A percentile compares a stretch with the other conserved stretches of the same genome.
Conservation (phyloP, 2,888 invertebrate species). For the Caenorhabditis sp. region DNA sequence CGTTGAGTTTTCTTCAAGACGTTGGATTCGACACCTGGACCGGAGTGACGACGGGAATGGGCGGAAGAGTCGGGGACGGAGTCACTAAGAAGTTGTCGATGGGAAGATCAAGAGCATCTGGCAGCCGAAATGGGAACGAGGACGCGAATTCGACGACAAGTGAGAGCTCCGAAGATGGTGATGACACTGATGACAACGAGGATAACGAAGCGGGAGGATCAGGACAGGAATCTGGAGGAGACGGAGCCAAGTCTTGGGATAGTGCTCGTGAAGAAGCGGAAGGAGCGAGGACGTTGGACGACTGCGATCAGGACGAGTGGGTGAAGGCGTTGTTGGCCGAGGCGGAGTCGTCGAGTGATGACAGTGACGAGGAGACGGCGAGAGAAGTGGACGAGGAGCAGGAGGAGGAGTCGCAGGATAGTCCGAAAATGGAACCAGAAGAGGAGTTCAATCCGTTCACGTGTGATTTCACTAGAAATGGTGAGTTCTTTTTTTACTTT, state of each 20-base stretch:
- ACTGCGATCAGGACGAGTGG: conserved; percentile 73
- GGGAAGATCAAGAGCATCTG: conserved; percentile 23
- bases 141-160: conserved; percentile 33
- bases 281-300: conserved; percentile 68
- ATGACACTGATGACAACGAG: conserved; percentile 62
- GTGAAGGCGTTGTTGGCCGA: conserved; percentile 73
- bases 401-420: conserved; percentile 44
- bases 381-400: conserved; percentile 65
- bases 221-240: too few species aligned
- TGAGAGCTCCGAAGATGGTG: conserved; percentile 73
- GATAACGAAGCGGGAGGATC: background rate
- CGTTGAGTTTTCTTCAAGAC: conserved; percentile 55
- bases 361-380: conserved; percentile 67
- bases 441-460: conserved; percentile 96
- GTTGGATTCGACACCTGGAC: conserved; percentile 55
- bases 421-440: conserved; percentile 48
- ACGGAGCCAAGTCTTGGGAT: conserved; percentile 35
- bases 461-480: conserved; percentile 86
- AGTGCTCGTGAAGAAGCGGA: conserved; percentile 66
- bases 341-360: conserved; percentile 71
- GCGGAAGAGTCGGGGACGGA: conserved; percentile 62
- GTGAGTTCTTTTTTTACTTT: conserved; percentile 41
- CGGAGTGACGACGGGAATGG: conserved; percentile 64
- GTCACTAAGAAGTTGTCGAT: conserved; percentile 65
- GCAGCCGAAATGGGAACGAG: conserved; percentile 3